phyloP scores from a whole-genome alignment of 2,888 invertebrate genomes.

The Calameuta filiformis region DNA sequence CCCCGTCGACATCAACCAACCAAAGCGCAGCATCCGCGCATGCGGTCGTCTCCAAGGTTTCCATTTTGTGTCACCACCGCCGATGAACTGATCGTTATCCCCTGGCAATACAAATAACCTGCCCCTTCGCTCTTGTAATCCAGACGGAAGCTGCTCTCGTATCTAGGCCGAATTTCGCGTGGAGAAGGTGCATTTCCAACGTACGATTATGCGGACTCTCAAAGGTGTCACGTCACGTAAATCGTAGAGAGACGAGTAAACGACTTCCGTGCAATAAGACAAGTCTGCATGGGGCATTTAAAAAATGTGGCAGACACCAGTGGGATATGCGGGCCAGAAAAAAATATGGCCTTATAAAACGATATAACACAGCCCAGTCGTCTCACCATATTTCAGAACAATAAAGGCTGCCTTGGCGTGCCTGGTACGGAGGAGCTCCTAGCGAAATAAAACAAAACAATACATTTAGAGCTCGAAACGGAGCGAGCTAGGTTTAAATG shows the following conservation, averaged over 20 bases:
- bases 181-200: neutral
- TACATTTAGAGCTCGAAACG: constrained; percentile 42
- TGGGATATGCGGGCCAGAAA: neutral
- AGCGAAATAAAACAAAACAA: constrained; percentile 57
- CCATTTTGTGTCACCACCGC: constrained; percentile 43
- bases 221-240: neutral
- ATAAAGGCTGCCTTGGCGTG: constrained; percentile 41
- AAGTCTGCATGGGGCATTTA: neutral
- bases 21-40: constrained; percentile 61
- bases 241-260: neutral
- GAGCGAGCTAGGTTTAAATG: constrained; percentile 34
- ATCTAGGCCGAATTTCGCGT: neutral
- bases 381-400: constrained; percentile 44
- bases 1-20: constrained; percentile 54
- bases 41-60: constrained; percentile 47
- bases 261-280: neutral
- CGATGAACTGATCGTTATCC: neutral
- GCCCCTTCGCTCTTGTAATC: neutral
- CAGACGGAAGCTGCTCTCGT: neutral
- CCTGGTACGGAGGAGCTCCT: constrained; percentile 48
- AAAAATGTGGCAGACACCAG: neutral
- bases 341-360: constrained; percentile 18
- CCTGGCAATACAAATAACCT: neutral
- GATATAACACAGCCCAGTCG: constrained; percentile 4
- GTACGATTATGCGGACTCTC: neutral